Evolutionary conservation across 2,888 invertebrate genomes (phyloP), one percentile per base, ranked within the genome.

Genomic region (Drosophila fungiperda): DNA sequence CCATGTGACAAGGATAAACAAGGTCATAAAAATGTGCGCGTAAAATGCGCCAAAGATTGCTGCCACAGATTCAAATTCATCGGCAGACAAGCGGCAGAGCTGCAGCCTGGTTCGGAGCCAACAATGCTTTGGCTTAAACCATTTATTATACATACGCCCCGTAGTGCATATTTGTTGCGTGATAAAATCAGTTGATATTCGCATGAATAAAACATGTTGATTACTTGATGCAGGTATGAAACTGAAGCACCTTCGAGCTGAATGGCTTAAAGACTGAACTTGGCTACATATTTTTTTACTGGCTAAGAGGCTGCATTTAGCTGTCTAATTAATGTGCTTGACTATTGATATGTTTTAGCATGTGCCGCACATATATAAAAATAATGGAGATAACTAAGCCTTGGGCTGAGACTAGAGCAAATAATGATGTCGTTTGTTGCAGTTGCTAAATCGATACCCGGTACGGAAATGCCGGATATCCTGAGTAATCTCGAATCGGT

Each of bases 91-190:
- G 73, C 72, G 66, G 58, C 53, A 38, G 29, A 55, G 66, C 50
- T 60, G 29, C 48, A 55, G 62, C 48, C 35, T 33, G 58, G 26
- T 63, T 26, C 12, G 40, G 40, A 35, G 23, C 45, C 35, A 66
- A 87, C 84, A 89, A 89, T 88, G 80, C 63, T 60, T 63, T 45
- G 48, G 60, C 12, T 23, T 53, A 61, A 52, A 60, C 69, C 68
- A 85, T 86, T 90, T 90, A 90, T 88, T 86, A 86, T 88, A 90
- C 90, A 86, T 88, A 90, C 85, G 89, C 70, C 67, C 57, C 68
- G 88, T 87, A 89, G 88, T 90, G 85, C 88, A 90, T 85, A 90
- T 85, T 90, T 88, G 85, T 90, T 85, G 90, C 88, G 90, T 90
- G 88, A 90, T 86, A 88, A 89, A 86, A 80, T 82, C 90, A 78